A percentile compares a stretch with the other conserved stretches of the same genome.
These are phyloP conservation scores for Electrophaes corylata DNA, from an alignment of 2,888 invertebrate species.

Conservation along the genomic window DNA sequence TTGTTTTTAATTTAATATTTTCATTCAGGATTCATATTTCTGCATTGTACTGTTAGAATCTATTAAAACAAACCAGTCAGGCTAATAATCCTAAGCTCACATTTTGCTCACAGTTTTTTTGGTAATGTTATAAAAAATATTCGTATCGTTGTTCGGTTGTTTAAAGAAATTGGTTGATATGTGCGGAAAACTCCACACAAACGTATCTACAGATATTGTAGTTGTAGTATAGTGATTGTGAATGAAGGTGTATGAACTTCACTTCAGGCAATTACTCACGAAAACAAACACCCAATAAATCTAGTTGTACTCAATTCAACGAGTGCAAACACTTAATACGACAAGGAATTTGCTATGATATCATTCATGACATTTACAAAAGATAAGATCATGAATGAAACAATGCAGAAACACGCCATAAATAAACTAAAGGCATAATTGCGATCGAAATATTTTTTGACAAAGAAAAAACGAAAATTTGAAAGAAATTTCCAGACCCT, in stretches of 20 bases:
- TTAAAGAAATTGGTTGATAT: too few species aligned
- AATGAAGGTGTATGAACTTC: conserved; percentile 8
- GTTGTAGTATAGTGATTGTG: too few species aligned
- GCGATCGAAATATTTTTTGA: background rate
- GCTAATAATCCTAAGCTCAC: background rate
- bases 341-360: conserved; percentile 44
- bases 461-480: background rate
- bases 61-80: background rate
- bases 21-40: conserved; percentile 15
- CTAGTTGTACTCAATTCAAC: conserved; percentile 17
- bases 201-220: too few species aligned
- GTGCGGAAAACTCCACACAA: too few species aligned
- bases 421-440: background rate
- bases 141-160: too few species aligned
- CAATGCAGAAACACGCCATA: background rate
- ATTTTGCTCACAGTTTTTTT: background rate
- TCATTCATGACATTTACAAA: conserved; percentile 33
- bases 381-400: conserved; percentile 16
- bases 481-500: too few species aligned
- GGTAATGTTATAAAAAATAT: too few species aligned
- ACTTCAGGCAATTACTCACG: conserved; percentile 11
- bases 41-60: background rate
- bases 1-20: conserved; percentile 20
- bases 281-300: conserved; percentile 23
- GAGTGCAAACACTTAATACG: conserved; percentile 20